phyloP scores from a whole-genome alignment of 1,140 invertebrate species.

The Batillaria attramentaria region DNA sequence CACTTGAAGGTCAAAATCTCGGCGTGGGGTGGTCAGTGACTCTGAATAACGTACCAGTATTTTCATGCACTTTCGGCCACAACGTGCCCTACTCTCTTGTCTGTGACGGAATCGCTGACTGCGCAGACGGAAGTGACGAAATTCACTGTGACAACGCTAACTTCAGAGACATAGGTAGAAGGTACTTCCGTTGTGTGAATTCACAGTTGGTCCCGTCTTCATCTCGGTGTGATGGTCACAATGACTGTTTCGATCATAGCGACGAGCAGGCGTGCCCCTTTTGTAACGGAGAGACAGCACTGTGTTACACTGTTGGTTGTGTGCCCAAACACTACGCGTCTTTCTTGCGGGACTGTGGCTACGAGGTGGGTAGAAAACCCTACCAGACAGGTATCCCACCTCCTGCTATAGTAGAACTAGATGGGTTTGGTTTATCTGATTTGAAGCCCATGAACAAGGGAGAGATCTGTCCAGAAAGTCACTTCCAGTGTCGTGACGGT shows the following conservation, averaged over 20 bases:
- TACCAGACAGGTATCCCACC: neutral
- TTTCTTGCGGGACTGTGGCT: conserved; percentile 16
- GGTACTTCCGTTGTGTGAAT: conserved; percentile 20
- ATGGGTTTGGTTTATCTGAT: conserved; percentile 32
- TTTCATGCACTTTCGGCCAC: neutral
- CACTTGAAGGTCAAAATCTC: too few species aligned
- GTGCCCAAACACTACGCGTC: conserved; percentile 9
- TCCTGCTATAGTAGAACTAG: conserved; percentile 7
- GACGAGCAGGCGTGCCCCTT: conserved; percentile 35
- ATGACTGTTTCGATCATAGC: conserved; percentile 33
- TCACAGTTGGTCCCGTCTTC: neutral
- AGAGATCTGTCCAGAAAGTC: conserved; percentile 6
- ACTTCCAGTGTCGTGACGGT: conserved; percentile 25
- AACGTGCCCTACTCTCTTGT: conserved; percentile 24
- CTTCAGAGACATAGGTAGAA: neutral
- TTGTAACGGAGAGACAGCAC: neutral
- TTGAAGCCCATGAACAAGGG: neutral
- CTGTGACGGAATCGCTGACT: conserved; percentile 34
- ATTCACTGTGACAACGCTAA: conserved; percentile 3
- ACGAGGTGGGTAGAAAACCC: too few species aligned
- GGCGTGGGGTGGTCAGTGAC: too few species aligned
- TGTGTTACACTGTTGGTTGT: conserved; percentile 29
- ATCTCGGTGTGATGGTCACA: conserved; percentile 23
- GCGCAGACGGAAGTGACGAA: conserved; percentile 34
- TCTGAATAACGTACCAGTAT: neutral